Base-by-base conservation (phyloP, 37 sponge, comb jelly and placozoan species). In the Petrosia ficiformis region DNA sequence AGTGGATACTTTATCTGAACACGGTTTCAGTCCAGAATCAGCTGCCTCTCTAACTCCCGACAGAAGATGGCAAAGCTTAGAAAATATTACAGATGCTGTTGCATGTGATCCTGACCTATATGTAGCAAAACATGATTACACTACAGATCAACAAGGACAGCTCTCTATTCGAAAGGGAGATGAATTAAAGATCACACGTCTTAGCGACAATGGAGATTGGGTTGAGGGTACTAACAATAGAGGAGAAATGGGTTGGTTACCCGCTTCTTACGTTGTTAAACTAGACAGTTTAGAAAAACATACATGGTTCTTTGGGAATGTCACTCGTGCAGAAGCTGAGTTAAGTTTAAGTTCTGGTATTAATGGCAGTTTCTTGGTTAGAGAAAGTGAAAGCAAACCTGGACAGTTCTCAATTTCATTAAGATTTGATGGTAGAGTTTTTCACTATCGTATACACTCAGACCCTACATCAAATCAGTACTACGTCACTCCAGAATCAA, bases 391-490 rank as follows among this genome's bases (percentile, higher is more conserved):
- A 82, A 94, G 94, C 80, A 94, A 85, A 57, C 84, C 90, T 8
- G 98, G 98, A n/a, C 98, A 97, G 80, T 94, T 75, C 88, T 97
- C 98, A 37, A 84, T 97, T 33, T 94, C 95, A 2, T 83, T 97
- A 40, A 79, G 98, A 34, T 94, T 85, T 71, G 92, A 91, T 19
- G 98, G 98, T 10, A 78, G 89, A 21, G 92, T 91, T 52, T 97
- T 86, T 61, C 98, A 97, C 82, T 97, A 97, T 67, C 63, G 95
- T 28, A 92, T 97, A 56, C 84, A 90, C 72, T 30, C 42, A 0
- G 83, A 82, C 56, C 26, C 79, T n/a, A 67, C 57, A 33, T 48
- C 57, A 3, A 60, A 58, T 4, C 69, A 90, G 59, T 87, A 79
- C 57, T 95, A 73, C 68, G 85, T 95, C 37, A 95, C 87, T 29